Evolutionary conservation across 1,140 invertebrate genomes (phyloP), one percentile per base, ranked within the genome.

Genomic region (Chrysomallon squamiferum): DNA sequence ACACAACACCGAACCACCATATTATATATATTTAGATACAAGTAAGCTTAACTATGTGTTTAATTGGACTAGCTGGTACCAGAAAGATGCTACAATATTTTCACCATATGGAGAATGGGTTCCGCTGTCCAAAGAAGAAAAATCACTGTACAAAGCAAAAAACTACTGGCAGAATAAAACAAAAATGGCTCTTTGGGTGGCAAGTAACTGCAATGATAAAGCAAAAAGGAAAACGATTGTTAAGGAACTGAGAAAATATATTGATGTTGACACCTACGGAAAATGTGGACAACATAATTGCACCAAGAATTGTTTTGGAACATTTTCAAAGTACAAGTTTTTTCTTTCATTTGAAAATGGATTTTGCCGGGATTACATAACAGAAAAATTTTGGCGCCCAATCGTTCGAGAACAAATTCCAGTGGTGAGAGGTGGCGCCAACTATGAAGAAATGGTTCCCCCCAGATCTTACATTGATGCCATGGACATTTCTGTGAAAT

Each of bases 401-500:
- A 59, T 80, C 29, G 7, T 50, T 11, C 60, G 68, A 22, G 56
- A 68, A 11, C 68, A 75, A 27, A 74, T 82, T 49, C 80, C 80
- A n/a, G 69, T 82, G 2, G 78, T 78, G 2, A 67, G 73, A 27
- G 75, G 78, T 61, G 72, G 69, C 52, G 29, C 4, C 27, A 87
- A 88, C 1, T 85, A 86, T 65, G 64, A 54, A 54, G 25, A 15
- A 22, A 22, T 54, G 50, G 25, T 54, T 25, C 50, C 78, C 18
- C 81, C 93, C 73, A 90, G 94, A 71, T 96, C 94, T 0, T 93
- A 88, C 80, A 94, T 98, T 33, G 95, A 98, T 85, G 93, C 97
- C 3, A 95, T 97, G 77, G 95, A 98, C 82, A 98, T 97, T 82
- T 89, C 90, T 3, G 91, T 95, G 0, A 90, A 91, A 73, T 91